Percentiles rank a stretch among this genome's conserved stretches.
Conservation (phyloP, 2,888 invertebrate species). For the Orthosia gracilis region DNA sequence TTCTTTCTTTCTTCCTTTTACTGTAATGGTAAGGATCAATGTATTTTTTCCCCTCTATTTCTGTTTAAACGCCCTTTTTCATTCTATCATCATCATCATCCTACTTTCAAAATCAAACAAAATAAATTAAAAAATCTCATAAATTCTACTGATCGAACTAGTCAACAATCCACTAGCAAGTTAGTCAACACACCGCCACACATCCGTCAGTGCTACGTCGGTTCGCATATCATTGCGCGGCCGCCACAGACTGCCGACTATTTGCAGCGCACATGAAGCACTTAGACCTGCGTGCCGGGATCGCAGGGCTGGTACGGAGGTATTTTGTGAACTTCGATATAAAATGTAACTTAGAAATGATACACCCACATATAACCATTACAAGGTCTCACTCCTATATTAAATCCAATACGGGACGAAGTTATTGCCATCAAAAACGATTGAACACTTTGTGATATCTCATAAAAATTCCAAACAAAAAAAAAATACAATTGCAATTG, state of each 20-base stretch:
- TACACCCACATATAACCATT: too few relatives aligned
- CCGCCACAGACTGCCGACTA: neutral
- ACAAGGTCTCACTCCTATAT: neutral
- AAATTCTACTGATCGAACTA: neutral
- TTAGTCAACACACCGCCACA: neutral
- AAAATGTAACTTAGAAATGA: too few relatives aligned
- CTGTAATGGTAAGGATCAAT: too few relatives aligned
- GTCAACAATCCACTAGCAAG: neutral
- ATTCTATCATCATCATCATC: too few relatives aligned
- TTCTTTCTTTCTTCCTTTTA: too few relatives aligned
- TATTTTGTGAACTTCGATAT: too few relatives aligned
- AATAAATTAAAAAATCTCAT: neutral
- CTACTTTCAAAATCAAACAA: neutral
- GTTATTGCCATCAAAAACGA: neutral
- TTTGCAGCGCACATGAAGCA: slow-evolving; percentile 3
- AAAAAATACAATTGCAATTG: neutral
- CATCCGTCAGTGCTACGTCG: neutral
- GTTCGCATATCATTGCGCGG: neutral
- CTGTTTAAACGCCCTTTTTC: too few relatives aligned
- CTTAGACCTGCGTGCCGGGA: slow-evolving; percentile 5
- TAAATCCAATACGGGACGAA: neutral
- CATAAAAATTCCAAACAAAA: neutral
- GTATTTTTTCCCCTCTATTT: too few relatives aligned
- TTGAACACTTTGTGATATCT: neutral
- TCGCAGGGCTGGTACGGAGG: slow-evolving; percentile 5